These are phyloP conservation scores for Byasa hedistus DNA, from an alignment of 2,888 invertebrate species.

Conservation along the genomic window DNA sequence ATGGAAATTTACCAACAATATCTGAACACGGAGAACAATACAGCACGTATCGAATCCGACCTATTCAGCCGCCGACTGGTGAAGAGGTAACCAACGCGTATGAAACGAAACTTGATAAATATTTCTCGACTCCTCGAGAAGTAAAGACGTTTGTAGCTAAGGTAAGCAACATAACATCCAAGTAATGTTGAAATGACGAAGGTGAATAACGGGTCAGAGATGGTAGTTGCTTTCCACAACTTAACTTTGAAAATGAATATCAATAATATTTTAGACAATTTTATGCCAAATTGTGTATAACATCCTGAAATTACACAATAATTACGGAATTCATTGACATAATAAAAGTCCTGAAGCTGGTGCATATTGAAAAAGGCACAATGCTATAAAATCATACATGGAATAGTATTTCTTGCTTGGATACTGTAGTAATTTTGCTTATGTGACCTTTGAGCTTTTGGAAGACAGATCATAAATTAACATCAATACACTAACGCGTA, in stretches of 20 bases:
- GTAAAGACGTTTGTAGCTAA: constrained; percentile 59
- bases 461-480: neutral
- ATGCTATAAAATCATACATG: too few relatives aligned
- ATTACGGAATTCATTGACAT: neutral
- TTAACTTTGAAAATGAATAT: constrained; percentile 6
- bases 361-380: too few relatives aligned
- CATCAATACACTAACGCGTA: neutral
- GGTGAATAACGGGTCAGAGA: neutral
- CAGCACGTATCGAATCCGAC: constrained; percentile 59
- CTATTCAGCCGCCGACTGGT: constrained; percentile 44
- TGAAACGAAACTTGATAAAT: constrained; percentile 69
- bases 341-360: too few relatives aligned
- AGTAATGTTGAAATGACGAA: constrained; percentile 1
- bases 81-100: constrained; percentile 52
- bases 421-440: too few relatives aligned
- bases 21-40: constrained; percentile 70
- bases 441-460: too few relatives aligned
- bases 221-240: constrained; percentile 5
- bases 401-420: too few relatives aligned
- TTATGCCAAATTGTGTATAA: neutral
- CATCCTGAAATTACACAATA: neutral
- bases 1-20: constrained; percentile 69
- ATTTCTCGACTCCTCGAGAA: constrained; percentile 66
- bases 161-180: constrained; percentile 52
- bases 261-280: neutral